Conservation (phyloP, 2,888 invertebrate species). For the Philopedon plagiatum region DNA sequence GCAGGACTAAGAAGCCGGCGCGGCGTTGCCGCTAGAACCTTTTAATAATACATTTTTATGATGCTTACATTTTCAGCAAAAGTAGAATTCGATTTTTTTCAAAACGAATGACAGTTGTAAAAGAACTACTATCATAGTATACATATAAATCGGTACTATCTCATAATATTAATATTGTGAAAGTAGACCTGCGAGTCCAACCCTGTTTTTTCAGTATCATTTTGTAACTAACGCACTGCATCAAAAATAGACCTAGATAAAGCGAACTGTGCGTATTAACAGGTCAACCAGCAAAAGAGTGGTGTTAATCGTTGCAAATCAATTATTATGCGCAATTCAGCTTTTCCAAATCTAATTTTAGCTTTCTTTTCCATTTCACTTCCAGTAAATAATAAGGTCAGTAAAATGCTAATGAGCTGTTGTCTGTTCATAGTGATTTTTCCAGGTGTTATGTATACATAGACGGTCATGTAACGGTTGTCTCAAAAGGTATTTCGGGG, state of each 20-base stretch:
- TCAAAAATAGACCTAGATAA: constrained; percentile 63
- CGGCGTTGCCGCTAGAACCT: too few relatives aligned
- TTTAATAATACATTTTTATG: too few relatives aligned
- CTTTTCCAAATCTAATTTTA: constrained; percentile 36
- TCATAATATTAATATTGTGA: too few relatives aligned
- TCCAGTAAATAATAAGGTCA: constrained; percentile 49
- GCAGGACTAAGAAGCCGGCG: too few relatives aligned
- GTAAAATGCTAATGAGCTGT: constrained; percentile 32
- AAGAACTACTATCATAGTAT: too few relatives aligned
- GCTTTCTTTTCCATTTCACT: constrained; percentile 28
- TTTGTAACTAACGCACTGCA: constrained; percentile 59
- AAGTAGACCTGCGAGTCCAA: neutral
- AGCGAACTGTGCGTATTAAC: constrained; percentile 59
- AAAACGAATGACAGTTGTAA: too few relatives aligned
- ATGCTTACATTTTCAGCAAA: too few relatives aligned
- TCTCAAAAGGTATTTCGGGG: too few relatives aligned
- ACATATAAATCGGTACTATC: too few relatives aligned
- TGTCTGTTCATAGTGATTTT: neutral
- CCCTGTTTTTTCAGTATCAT: constrained; percentile 53
- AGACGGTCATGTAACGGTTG: too few relatives aligned
- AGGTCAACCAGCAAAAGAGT: constrained; percentile 46
- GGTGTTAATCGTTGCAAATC: constrained; percentile 42
- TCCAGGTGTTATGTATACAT: neutral
- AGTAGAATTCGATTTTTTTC: too few relatives aligned
- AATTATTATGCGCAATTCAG: constrained; percentile 34